A percentile compares a stretch with the other conserved stretches of the same genome.
phyloP scores from a whole-genome alignment of 2,797 vertebrate genomes.

The Hydrophis major region DNA sequence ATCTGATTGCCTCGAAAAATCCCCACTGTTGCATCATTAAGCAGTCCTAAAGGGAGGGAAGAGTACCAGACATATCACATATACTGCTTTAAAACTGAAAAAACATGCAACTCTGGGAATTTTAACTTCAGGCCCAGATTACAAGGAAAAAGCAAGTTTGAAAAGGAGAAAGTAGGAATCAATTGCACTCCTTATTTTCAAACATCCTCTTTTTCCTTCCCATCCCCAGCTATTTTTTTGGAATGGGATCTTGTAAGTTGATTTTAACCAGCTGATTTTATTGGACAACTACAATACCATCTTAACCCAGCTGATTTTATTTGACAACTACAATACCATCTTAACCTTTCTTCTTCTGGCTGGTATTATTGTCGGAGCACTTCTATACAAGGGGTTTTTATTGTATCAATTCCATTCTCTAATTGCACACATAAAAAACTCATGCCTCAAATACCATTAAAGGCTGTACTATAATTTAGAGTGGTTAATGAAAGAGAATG shows the following conservation, averaged over 20 bases:
- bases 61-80: slow-evolving; percentile 12
- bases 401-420: neutral
- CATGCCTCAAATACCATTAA: neutral
- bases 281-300: neutral
- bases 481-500: neutral
- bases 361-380: neutral
- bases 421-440: neutral
- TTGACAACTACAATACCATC: neutral
- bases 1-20: slow-evolving; percentile 92
- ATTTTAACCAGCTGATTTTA: neutral
- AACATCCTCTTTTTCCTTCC: neutral
- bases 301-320: neutral
- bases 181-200: neutral
- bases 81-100: neutral
- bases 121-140: neutral
- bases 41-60: slow-evolving; percentile 74
- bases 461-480: neutral
- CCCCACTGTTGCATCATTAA: slow-evolving; percentile 94
- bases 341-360: neutral
- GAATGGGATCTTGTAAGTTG: too few relatives aligned
- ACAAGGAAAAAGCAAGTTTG: neutral
- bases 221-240: neutral
- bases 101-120: neutral
- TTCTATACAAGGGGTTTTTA: neutral
- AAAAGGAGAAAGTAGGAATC: neutral